phyloP scores from a whole-genome alignment of 2,797 vertebrate genomes.

The Pipistrellus pipistrellus region DNA sequence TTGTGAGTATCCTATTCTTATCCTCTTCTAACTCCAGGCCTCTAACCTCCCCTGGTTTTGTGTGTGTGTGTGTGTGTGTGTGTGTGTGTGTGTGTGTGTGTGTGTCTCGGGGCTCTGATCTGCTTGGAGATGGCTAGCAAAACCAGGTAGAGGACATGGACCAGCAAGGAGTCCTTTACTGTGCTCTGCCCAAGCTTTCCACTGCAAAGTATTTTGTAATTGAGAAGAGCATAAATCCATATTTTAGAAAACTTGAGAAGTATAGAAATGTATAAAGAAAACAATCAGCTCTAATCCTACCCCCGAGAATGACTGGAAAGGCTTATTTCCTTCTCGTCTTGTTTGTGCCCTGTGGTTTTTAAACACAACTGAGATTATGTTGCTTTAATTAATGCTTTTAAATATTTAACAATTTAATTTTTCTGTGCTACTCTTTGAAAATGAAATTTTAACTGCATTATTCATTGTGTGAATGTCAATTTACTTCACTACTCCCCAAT shows the following conservation, averaged over 20 bases:
- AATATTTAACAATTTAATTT: slow-evolving; percentile 76
- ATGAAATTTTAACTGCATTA: slow-evolving; percentile 59
- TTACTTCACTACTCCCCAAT: slow-evolving; percentile 32
- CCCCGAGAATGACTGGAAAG: slow-evolving; percentile 25
- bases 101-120: background rate
- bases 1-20: background rate
- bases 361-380: slow-evolving; percentile 72
- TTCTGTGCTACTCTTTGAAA: slow-evolving; percentile 64
- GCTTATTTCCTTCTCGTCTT: slow-evolving; percentile 47
- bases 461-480: slow-evolving; percentile 11
- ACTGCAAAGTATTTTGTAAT: background rate
- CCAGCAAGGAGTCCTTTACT: background rate
- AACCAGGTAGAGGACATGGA: background rate
- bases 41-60: background rate
- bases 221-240: background rate
- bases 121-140: background rate
- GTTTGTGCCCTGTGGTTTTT: slow-evolving; percentile 69
- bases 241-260: background rate
- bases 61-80: no score
- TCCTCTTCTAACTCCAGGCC: background rate
- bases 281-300: background rate
- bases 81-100: no score
- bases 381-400: slow-evolving; percentile 79
- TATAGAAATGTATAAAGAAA: slow-evolving; percentile 25
- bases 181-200: background rate